Percentiles rank a stretch among this genome's conserved stretches.
Evolutionary conservation across 2,888 invertebrate genomes (phyloP).

Genomic region (Dendrolimus pini): DNA sequence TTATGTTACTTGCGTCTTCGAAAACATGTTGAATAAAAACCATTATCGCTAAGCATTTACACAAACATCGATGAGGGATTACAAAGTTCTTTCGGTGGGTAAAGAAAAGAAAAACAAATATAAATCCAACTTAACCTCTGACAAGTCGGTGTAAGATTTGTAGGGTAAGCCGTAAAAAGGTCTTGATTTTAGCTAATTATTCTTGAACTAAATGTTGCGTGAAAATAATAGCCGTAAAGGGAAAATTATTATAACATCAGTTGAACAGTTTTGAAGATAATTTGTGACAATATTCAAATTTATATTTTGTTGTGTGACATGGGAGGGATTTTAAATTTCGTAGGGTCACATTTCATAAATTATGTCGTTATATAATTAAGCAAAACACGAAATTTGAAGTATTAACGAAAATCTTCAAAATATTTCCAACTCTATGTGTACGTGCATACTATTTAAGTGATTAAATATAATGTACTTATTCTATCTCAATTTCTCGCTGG

Average conservation of each 20-base stretch:
- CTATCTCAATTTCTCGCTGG: too few species aligned
- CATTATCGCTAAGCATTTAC: conserved; percentile 47
- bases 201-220: conserved; percentile 26
- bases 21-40: conserved; percentile 25
- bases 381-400: too few species aligned
- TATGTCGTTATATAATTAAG: too few species aligned
- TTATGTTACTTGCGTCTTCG: too few species aligned
- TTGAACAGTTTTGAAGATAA: background rate
- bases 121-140: conserved; percentile 60
- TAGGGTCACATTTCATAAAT: too few species aligned
- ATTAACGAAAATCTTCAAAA: too few species aligned
- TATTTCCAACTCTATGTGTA: too few species aligned
- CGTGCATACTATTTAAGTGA: too few species aligned
- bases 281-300: conserved; percentile 2
- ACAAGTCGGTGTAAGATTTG: conserved; percentile 40
- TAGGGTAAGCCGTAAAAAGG: conserved; percentile 19
- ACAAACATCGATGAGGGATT: conserved; percentile 59
- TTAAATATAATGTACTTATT: too few species aligned
- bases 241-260: background rate
- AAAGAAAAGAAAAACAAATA: conserved; percentile 67
- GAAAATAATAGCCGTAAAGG: conserved; percentile 1
- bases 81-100: conserved; percentile 44
- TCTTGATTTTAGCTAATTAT: conserved; percentile 46
- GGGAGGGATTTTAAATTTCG: too few species aligned
- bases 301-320: too few species aligned